Evolutionary conservation across 2,797 vertebrate species (phyloP), one percentile per base, ranked within the genome.

Genomic region (Sarcoramphus papa): DNA sequence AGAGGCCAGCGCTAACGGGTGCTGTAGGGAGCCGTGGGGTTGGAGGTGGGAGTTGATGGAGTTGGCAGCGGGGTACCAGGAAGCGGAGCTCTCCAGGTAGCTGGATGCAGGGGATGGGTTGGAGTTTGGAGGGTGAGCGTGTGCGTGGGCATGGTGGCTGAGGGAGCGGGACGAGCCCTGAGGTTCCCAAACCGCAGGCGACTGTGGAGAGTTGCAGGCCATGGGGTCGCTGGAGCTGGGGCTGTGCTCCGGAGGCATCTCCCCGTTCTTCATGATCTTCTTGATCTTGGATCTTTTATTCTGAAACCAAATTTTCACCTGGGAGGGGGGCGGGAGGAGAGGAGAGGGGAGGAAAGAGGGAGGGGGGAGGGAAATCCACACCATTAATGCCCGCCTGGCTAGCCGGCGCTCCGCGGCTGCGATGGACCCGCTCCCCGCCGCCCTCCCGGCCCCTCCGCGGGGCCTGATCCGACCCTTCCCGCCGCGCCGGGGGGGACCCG

Each of bases 271-370:
- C 99, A 99, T 99, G 72, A 99, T 99, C 98, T 99, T 99, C 99
- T 99, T 99, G 98, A 99, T 99, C 97, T 99, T 99, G 85, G 99
- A 99, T 96, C 99, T 98, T 97, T 99, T 99, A 98, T 99, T 99
- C 98, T 99, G 99, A 97, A 99, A 99, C 99, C 99, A 99, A 57
- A 99, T 99, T 98, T 99, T 99, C 81, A 99, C 99, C 99, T 99
- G 96, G 54, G 88, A 95, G 43, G 51, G 74, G 74, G 88, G 86
- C 82, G 47, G 93, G 84, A 86, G 77, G 37, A 67, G 64, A 59
- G 6, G 31, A 48, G 31, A 76, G 51, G 23, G 35, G 16, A 60
- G 22, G 51, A 51, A n/a, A 67, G 40, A 45, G 23, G 45, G 40
- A 30, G 12, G 6, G 27, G 19, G 25, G 60, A 81, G 67, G 73